Conservation (phyloP, 92 coral and sea anemone genomes). For the Siderastrea radians region DNA sequence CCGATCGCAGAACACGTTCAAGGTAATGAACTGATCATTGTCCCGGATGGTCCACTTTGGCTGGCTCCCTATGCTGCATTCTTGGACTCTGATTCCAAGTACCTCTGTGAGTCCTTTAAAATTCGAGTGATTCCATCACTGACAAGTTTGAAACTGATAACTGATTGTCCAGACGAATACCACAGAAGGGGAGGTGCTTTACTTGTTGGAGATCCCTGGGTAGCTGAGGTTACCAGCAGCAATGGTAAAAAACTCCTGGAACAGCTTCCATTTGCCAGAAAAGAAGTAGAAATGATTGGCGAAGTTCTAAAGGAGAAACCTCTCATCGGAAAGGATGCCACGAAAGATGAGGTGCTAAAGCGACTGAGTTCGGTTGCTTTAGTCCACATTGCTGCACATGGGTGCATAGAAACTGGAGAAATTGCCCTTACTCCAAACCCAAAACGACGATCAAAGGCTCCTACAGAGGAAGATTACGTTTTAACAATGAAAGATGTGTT, state of each 20-base stretch:
- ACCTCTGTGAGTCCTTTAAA: slow-evolving; percentile 1
- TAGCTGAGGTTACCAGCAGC: background rate
- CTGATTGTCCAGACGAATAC: background rate
- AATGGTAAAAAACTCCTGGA: background rate
- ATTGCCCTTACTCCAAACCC: slow-evolving; percentile 6
- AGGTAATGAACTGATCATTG: background rate
- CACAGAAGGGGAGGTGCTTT: background rate
- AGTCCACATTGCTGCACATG: slow-evolving; percentile 6
- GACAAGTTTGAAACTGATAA: background rate
- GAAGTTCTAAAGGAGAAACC: background rate
- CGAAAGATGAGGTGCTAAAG: background rate
- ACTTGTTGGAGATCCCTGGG: slow-evolving; percentile 21
- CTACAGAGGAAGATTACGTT: background rate
- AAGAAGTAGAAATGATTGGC: slow-evolving; percentile 2
- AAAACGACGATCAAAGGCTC: background rate
- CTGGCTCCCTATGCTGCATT: slow-evolving; percentile 17
- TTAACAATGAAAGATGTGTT: background rate
- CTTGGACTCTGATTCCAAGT: background rate
- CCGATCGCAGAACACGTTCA: background rate
- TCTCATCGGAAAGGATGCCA: background rate
- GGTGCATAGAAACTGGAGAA: background rate
- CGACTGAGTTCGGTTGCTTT: background rate
- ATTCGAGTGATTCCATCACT: background rate
- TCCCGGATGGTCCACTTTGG: background rate
- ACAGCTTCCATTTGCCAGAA: slow-evolving; percentile 1